phyloP scores from a whole-genome alignment of 2,888 invertebrate species.

The Pegoplata infirma region DNA sequence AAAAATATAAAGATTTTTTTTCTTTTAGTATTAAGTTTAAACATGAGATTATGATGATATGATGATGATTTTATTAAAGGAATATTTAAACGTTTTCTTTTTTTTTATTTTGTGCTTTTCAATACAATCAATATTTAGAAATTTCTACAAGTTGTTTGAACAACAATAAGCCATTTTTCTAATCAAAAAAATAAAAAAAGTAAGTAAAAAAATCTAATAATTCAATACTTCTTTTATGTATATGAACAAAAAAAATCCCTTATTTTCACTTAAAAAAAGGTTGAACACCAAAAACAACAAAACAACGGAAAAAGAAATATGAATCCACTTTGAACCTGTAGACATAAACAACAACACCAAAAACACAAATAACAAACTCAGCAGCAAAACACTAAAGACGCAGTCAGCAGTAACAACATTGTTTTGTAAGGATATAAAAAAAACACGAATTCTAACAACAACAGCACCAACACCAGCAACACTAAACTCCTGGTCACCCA shows the following conservation, averaged over 20 bases:
- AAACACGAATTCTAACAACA: too few species aligned
- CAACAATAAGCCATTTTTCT: slow-evolving; percentile 1
- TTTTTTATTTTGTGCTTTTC: neutral
- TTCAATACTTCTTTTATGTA: slow-evolving; percentile 24
- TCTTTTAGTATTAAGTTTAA: slow-evolving; percentile 7
- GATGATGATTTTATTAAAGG: neutral
- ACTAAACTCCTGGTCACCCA: slow-evolving; percentile 35
- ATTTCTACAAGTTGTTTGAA: slow-evolving; percentile 6
- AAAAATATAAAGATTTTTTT: slow-evolving; percentile 30
- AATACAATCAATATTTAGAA: neutral
- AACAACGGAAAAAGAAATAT: slow-evolving; percentile 39
- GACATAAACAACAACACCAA: slow-evolving; percentile 22
- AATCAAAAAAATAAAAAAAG: slow-evolving; percentile 6
- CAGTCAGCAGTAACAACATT: slow-evolving; percentile 45
- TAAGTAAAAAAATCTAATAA: slow-evolving; percentile 13
- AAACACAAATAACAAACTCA: slow-evolving; percentile 25
- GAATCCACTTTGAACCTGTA: slow-evolving; percentile 50
- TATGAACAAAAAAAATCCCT: neutral
- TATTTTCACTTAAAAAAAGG: too few species aligned
- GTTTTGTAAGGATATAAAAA: slow-evolving; percentile 17
- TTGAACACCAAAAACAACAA: neutral
- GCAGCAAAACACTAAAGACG: slow-evolving; percentile 23
- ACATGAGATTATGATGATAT: neutral
- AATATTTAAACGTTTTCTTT: neutral
- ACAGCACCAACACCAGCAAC: neutral